Evolutionary conservation across 2,113 vertebrate genomes (phyloP).

Genomic region (Echinops telfairi): DNA sequence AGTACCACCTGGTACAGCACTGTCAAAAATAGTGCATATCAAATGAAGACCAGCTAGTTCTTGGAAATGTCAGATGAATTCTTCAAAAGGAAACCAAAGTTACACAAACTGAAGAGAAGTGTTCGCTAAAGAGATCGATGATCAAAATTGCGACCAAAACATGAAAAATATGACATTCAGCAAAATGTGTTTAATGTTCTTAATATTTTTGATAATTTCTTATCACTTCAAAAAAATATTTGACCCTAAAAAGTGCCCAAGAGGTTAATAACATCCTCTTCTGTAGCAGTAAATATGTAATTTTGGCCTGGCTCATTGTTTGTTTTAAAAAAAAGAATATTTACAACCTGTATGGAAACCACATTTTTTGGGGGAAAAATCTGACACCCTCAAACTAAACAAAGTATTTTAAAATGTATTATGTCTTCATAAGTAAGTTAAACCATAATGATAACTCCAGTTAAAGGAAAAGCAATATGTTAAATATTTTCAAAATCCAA

Average conservation of each 20-base stretch:
- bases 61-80: constrained; percentile 54
- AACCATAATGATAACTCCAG: background rate
- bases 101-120: constrained; percentile 49
- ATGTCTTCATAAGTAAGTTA: constrained; percentile 20
- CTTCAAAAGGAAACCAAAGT: constrained; percentile 51
- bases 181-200: constrained; percentile 72
- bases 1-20: constrained; percentile 72
- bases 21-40: constrained; percentile 63
- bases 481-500: constrained; percentile 60
- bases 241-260: constrained; percentile 47
- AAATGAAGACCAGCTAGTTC: constrained; percentile 72
- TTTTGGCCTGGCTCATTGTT: constrained; percentile 35
- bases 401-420: constrained; percentile 33
- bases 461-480: constrained; percentile 37
- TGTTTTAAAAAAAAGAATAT: constrained; percentile 51
- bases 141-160: constrained; percentile 28
- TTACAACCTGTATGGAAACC: constrained; percentile 1
- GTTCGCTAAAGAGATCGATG: constrained; percentile 1
- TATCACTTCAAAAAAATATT: constrained; percentile 4
- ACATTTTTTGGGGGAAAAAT: background rate
- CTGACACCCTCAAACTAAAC: constrained; percentile 44
- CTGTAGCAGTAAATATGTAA: background rate
- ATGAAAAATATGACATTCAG: constrained; percentile 65
- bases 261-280: constrained; percentile 42
- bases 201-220: background rate